These are phyloP conservation scores for Hirundo rustica DNA, from an alignment of 2,797 vertebrate species.

Conservation along the genomic window DNA sequence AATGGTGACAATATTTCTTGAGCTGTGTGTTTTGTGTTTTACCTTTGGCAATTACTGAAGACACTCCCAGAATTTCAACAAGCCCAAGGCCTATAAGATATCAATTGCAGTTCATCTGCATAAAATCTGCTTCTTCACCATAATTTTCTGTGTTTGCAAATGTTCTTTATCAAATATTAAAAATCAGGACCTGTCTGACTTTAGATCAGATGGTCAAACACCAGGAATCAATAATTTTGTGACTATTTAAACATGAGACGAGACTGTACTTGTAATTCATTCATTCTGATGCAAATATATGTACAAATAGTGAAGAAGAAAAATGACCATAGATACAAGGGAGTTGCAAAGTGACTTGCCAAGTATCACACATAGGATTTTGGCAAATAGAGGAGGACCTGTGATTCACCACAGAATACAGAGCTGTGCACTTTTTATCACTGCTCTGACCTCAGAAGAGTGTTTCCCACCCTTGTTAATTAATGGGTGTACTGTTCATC, in stretches of 20 bases:
- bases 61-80: not conserved
- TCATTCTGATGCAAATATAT: not conserved
- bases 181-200: not conserved
- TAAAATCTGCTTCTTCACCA: not conserved
- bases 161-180: not conserved
- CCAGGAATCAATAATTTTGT: not conserved
- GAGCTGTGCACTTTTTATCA: not conserved
- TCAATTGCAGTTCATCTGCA: not conserved
- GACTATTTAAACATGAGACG: not conserved
- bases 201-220: not conserved
- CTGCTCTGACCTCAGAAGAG: not conserved
- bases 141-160: not conserved
- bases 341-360: not conserved
- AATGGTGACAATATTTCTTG: not conserved
- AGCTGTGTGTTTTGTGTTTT: not conserved
- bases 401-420: not conserved
- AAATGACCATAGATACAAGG: not conserved
- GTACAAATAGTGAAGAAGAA: not conserved
- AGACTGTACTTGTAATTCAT: not conserved
- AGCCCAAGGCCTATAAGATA: not conserved
- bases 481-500: not conserved
- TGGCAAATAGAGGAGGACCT: not conserved
- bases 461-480: constrained; percentile 17
- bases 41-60: not conserved
- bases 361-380: not conserved